Evolutionary conservation across 2,797 vertebrate genomes (phyloP).

Genomic region (Notamacropus eugenii): DNA sequence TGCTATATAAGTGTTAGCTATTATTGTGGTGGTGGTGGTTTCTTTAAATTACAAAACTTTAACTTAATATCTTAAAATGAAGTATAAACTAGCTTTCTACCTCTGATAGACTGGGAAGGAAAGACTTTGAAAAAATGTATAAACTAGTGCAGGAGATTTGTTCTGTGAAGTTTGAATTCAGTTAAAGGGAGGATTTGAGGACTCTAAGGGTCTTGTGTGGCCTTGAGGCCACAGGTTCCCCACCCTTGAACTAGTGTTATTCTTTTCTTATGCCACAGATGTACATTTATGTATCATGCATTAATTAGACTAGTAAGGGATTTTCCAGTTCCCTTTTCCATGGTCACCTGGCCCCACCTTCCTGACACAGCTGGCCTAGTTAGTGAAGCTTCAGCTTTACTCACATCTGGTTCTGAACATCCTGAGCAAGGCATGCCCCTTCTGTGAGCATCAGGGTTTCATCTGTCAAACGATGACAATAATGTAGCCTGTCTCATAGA

Average conservation of each 20-base stretch:
- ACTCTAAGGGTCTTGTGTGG: too few species aligned
- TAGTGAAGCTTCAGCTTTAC: not conserved
- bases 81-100: not conserved
- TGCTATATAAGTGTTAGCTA: not conserved
- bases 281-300: not conserved
- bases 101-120: not conserved
- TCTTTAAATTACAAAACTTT: not conserved
- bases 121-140: not conserved
- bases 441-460: not conserved
- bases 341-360: not conserved
- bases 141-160: not conserved
- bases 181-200: too few species aligned
- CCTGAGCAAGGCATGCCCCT: not conserved
- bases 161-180: too few species aligned
- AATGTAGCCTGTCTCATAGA: not conserved
- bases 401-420: not conserved
- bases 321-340: conserved; percentile 20
- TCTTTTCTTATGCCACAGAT: not conserved
- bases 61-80: not conserved
- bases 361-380: not conserved
- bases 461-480: not conserved
- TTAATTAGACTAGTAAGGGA: conserved; percentile 27
- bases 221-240: too few species aligned
- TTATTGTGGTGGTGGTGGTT: not conserved
- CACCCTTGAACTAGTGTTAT: not conserved